Conservation (phyloP, 2,888 invertebrate genomes). For the Blera fallax region DNA sequence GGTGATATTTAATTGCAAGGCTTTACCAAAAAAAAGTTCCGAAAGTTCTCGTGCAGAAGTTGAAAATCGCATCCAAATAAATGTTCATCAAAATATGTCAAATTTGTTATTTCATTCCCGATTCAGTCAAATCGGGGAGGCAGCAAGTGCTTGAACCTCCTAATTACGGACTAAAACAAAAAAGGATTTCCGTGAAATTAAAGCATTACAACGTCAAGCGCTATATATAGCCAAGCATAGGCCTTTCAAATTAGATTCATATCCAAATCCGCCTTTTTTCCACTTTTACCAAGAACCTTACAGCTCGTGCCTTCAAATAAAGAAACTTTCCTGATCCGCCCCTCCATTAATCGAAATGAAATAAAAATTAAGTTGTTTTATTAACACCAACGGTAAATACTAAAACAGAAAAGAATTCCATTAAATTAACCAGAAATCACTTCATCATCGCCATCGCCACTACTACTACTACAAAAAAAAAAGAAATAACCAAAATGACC, state of each 20-base stretch:
- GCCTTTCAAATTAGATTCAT: constrained; percentile 1
- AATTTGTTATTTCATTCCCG: too few species aligned
- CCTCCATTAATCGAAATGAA: constrained; percentile 63
- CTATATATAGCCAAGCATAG: background rate
- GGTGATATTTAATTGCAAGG: too few species aligned
- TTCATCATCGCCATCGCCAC: constrained; percentile 44
- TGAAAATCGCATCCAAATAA: too few species aligned
- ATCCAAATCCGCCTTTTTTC: background rate
- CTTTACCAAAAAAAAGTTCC: too few species aligned
- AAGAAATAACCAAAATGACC: background rate
- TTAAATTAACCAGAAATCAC: constrained; percentile 72
- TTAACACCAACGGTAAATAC: constrained; percentile 55
- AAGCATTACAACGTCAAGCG: too few species aligned
- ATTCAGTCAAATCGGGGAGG: too few species aligned
- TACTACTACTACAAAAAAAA: background rate
- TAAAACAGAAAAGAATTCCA: constrained; percentile 47
- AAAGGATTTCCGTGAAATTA: too few species aligned
- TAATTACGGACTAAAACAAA: too few species aligned
- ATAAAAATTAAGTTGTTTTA: constrained; percentile 62
- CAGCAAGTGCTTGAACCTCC: too few species aligned
- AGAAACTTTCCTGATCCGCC: constrained; percentile 30
- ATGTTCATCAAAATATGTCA: too few species aligned
- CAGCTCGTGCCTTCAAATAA: background rate
- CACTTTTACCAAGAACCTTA: background rate
- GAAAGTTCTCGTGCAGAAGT: too few species aligned